Conservation (phyloP, 23 tunicate species). For the Halocynthia roretzi region DNA sequence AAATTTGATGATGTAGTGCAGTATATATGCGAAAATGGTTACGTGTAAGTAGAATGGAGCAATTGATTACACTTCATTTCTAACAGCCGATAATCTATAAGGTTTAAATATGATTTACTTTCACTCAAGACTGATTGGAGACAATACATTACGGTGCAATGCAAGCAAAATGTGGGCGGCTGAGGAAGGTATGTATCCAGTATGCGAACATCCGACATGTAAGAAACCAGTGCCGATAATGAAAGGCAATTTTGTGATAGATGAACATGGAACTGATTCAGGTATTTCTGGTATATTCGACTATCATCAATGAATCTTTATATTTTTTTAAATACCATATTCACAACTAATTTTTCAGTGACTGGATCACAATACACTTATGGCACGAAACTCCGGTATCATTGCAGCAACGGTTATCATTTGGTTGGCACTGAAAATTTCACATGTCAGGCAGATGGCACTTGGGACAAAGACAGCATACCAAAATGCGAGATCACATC, state of each 20-base stretch:
- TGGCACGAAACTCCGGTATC: slow-evolving; percentile 16
- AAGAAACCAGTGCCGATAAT: slow-evolving; percentile 21
- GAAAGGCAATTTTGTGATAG: slow-evolving; percentile 28
- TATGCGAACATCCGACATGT: slow-evolving; percentile 46
- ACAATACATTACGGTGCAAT: slow-evolving; percentile 21
- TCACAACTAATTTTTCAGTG: slow-evolving; percentile 7
- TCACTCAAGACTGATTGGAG: slow-evolving; percentile 17
- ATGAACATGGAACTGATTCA: not conserved
- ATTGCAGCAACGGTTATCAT: slow-evolving; percentile 34
- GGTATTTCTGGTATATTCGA: slow-evolving; percentile 5
- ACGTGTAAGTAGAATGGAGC: slow-evolving; percentile 23
- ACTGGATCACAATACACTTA: slow-evolving; percentile 24
- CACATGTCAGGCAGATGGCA: slow-evolving; percentile 33
- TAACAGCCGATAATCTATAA: not conserved
- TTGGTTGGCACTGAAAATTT: slow-evolving; percentile 29
- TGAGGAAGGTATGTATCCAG: slow-evolving; percentile 22
- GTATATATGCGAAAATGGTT: slow-evolving; percentile 45
- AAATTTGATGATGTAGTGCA: slow-evolving; percentile 36
- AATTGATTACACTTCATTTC: too few relatives aligned
- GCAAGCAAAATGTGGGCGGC: slow-evolving; percentile 36
- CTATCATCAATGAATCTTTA: not conserved
- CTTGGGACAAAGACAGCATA: slow-evolving; percentile 28
- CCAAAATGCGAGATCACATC: slow-evolving; percentile 43
- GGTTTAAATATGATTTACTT: not conserved
- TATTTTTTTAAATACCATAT: not conserved